Base-by-base conservation (phyloP, 2,888 invertebrate species). In the Amiota mariae region DNA sequence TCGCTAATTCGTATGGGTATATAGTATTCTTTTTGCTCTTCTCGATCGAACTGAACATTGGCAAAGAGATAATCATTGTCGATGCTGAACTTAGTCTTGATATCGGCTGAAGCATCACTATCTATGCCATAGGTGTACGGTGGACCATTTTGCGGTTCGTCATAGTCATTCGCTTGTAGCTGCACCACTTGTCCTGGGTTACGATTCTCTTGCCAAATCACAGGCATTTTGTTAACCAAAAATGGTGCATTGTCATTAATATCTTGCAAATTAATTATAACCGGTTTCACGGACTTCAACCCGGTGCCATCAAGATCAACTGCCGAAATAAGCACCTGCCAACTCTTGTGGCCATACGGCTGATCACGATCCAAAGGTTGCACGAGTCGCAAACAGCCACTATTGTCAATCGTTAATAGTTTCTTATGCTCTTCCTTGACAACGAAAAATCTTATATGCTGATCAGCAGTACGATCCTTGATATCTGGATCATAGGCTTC, bases 171-270 rank as follows among this genome's bases (percentile, higher is more conserved):
- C 0, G 96, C 96, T 11, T 92, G 93, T 61, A 97, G 89, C 67
- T 91, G 92, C 12, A 94, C 94, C 75, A 94, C 93, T 75, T 92
- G 92, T 0, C 94, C 95, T 0, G 94, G 93, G 1, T 91, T 90
- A 79, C 94, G 93, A 86, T 95, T 95, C 90, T 97, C 97, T 81
- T 92, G 92, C 96, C 96, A 97, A 47, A 96, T 93, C 0, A 96
- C 95, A 0, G 95, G 95, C 88, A 95, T 94, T 4, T 93, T 93
- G 86, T 95, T 95, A 59, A 94, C 94, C 75, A 97, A 91, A 87
- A 94, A 95, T 0, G 98, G 98, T 0, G 96, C 95, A 88, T 98
- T 98, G 88, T 99, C 98, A 88, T 99, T 99, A 84, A 97, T 95
- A 86, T 98, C 98, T 6, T 92, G 92, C 46, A 94, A 88, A 76